These are phyloP conservation scores for Zeuzera pyrina DNA, from an alignment of 2,888 invertebrate genomes.

Conservation along the genomic window DNA sequence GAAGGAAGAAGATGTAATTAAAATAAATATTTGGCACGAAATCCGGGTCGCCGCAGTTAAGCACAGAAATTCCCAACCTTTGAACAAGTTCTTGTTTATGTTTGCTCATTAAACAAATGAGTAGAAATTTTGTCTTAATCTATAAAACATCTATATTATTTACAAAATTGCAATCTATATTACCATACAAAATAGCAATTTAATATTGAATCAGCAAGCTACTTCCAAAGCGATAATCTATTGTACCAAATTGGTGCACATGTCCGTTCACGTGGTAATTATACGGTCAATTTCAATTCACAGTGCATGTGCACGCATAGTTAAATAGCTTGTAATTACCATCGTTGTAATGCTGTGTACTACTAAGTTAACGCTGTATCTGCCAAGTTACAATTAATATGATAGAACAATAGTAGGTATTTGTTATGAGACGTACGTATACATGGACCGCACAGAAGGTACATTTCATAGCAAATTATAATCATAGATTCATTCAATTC, in stretches of 20 bases:
- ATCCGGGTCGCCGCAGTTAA: slow-evolving; percentile 64
- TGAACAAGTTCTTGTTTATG: slow-evolving; percentile 69
- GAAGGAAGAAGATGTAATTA: slow-evolving; percentile 63
- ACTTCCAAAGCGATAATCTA: too few relatives aligned
- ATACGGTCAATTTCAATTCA: slow-evolving; percentile 52
- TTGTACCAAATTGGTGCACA: too few relatives aligned
- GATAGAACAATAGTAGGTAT: slow-evolving; percentile 41
- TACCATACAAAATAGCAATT: too few relatives aligned
- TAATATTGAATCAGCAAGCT: too few relatives aligned
- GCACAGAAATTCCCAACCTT: slow-evolving; percentile 66
- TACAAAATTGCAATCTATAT: too few relatives aligned
- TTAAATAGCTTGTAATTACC: slow-evolving; percentile 49
- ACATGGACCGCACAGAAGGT: too few relatives aligned
- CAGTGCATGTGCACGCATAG: slow-evolving; percentile 56
- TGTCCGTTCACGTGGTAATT: slow-evolving; percentile 38
- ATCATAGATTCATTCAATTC: too few relatives aligned
- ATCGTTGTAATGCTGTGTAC: slow-evolving; percentile 59
- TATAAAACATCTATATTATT: slow-evolving; percentile 19
- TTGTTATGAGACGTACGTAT: too few relatives aligned
- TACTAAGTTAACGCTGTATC: slow-evolving; percentile 55
- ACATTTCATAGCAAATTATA: too few relatives aligned
- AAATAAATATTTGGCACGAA: slow-evolving; percentile 70
- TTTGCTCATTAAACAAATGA: slow-evolving; percentile 68
- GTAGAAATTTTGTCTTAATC: slow-evolving; percentile 54
- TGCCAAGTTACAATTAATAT: slow-evolving; percentile 66